Evolutionary conservation across 1,140 invertebrate species (phyloP).

Genomic region (Drosophila dunni): DNA sequence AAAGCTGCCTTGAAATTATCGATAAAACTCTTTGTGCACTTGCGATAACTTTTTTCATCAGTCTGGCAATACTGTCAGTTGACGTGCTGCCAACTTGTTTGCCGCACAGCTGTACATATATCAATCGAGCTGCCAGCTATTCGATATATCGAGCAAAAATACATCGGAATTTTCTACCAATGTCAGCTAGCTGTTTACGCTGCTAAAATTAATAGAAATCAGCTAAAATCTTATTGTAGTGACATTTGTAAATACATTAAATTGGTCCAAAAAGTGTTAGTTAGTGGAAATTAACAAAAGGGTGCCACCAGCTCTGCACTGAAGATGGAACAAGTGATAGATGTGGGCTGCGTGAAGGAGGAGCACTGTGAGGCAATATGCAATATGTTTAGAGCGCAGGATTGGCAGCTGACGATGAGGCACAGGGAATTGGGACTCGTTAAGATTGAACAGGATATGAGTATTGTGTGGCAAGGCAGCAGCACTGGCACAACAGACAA

Average conservation of each 20-base stretch:
- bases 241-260: background rate
- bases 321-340: slow-evolving; percentile 39
- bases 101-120: slow-evolving; percentile 23
- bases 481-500: background rate
- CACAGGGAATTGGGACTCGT: slow-evolving; percentile 40
- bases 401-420: slow-evolving; percentile 39
- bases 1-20: background rate
- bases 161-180: slow-evolving; percentile 29
- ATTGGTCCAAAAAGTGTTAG: background rate
- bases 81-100: slow-evolving; percentile 21
- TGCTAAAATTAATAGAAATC: slow-evolving; percentile 11
- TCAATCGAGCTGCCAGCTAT: slow-evolving; percentile 20
- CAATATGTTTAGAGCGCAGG: slow-evolving; percentile 43
- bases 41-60: background rate
- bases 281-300: background rate
- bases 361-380: slow-evolving; percentile 45
- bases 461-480: slow-evolving; percentile 35
- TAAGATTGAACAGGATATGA: slow-evolving; percentile 46
- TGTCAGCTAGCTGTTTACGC: slow-evolving; percentile 38
- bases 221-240: background rate
- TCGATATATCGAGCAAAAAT: slow-evolving; percentile 30
- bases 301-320: background rate
- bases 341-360: slow-evolving; percentile 44
- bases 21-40: background rate
- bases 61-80: background rate